Base-by-base conservation (phyloP, 2,797 vertebrate genomes). In the Epinephelus malabaricus region DNA sequence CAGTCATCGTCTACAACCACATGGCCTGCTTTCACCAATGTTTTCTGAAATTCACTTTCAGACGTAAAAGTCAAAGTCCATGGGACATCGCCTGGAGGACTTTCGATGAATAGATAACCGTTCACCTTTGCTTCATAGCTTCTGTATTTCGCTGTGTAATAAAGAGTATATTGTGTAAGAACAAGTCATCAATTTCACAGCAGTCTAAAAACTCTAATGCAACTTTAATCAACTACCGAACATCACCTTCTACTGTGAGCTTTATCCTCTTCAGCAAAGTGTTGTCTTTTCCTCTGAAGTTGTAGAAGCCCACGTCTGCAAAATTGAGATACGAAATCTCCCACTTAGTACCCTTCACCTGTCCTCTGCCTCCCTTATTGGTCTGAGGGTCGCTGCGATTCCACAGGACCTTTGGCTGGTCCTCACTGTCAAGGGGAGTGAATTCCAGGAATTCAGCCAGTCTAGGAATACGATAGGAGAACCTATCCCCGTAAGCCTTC, bases 291-390 rank as follows among this genome's bases (percentile, higher is more conserved):
- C 0, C 0, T 50, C 84, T 81, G 17, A 90, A 27, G 23, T 53
- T 85, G 77, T 94, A 94, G 85, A 34, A 82, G 46, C 92, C 92
- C 0, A 1, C 76, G 85, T 94, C 86, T 43, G 2, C 12, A 38
- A 76, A 88, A 11, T 55, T 88, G 51, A 91, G 1, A 0, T 6
- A 0, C 1, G 0, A 2, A 0, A 92, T 40, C 25, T 19, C 4
- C 73, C 58, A 81, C 1, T 0, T 0, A 9, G 0, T 5, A 1
- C 0, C 0, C 1, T 2, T 25, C 7, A 84, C 0, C 12, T 0
- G 6, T 11, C 40, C 68, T 67, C 53, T 83, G 49, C 23, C n/a
- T 47, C 5, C 6, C 1, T 1, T 3, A 46, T 3, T 49, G 34
- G 2, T 18, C 14, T 6, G 13, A 27, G 63, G 54, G 46, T 78